Conservation (phyloP, 64 coral and sea anemone genomes). For the Pocillopora verrucosa region DNA sequence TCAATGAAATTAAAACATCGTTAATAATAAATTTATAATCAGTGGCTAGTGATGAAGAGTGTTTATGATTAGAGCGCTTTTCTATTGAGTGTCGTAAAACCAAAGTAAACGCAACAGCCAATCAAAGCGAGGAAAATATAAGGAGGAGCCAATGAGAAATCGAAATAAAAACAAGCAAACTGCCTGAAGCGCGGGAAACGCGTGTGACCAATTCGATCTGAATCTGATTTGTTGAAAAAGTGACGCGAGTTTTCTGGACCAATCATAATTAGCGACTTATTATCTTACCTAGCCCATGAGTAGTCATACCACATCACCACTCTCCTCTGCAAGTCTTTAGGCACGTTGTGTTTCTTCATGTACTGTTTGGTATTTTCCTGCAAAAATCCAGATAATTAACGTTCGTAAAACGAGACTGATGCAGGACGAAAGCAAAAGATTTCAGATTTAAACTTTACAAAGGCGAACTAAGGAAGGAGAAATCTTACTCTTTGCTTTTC, state of each 20-base stretch:
- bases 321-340: slow-evolving; percentile 89
- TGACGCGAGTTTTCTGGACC: not conserved
- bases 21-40: too few relatives aligned
- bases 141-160: too few relatives aligned
- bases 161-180: too few relatives aligned
- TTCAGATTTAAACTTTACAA: not conserved
- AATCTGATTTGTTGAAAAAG: not conserved
- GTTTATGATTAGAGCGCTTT: too few relatives aligned
- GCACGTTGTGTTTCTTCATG: slow-evolving; percentile 96
- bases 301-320: slow-evolving; percentile 99
- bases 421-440: too few relatives aligned
- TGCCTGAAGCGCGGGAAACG: too few relatives aligned
- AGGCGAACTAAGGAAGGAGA: not conserved
- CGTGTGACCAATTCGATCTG: too few relatives aligned
- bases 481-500: slow-evolving; percentile 88
- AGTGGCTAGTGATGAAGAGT: too few relatives aligned
- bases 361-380: slow-evolving; percentile 95
- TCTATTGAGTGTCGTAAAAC: too few relatives aligned
- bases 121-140: too few relatives aligned
- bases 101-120: too few relatives aligned
- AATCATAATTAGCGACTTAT: not conserved
- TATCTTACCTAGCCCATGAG: slow-evolving; percentile 81
- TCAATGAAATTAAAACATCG: too few relatives aligned
- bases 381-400: not conserved
- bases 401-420: not conserved